Base-by-base conservation (phyloP, 2,113 vertebrate genomes). In the Ondatra zibethicus region DNA sequence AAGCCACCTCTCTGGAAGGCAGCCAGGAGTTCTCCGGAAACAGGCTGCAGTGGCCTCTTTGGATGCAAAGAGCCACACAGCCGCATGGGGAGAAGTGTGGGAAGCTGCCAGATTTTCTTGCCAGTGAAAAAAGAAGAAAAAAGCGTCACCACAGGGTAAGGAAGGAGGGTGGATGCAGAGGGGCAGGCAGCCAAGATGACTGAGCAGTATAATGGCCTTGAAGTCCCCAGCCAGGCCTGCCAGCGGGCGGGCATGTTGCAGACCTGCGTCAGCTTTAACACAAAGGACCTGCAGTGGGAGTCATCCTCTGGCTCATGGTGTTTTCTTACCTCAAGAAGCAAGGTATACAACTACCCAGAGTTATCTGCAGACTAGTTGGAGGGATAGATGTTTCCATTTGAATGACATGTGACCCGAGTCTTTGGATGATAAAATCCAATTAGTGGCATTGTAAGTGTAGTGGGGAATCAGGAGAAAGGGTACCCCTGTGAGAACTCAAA, bases 51-150 rank as follows among this genome's bases (percentile, higher is more conserved):
- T 92, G 52, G 92, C 73, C n/a, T 82, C n/a, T 90, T 42, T 47
- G 45, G 84, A 90, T n/a, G 65, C 29, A 90, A 76, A 97, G 91
- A 89, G 77, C 36, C 68, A 76, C 61, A 61, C 5, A 39, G 66
- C 2, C 29, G 21, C 27, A 36, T 96, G 25, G 19, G 29, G 93
- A 88, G 91, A 78, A 84, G 2, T 33, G 70, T 52, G 29, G 75
- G 80, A 78, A 94, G 93, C 90, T 76, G 39, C 85, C 85, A 86
- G 65, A 25, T n/a, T 58, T 52, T 31, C 66, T 89, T 78, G 89
- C 50, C 50, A 61, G 7, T n/a, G 68, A 23, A 55, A 77, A 92
- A 85, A 97, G 87, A 87, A 50, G 25, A 42, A 63, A 93, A 63
- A 90, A 63, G 47, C 68, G 29, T 33, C 45, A 76, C 63, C 17